phyloP scores from a whole-genome alignment of 2,888 invertebrate species.

The Stomorhina lunata region DNA sequence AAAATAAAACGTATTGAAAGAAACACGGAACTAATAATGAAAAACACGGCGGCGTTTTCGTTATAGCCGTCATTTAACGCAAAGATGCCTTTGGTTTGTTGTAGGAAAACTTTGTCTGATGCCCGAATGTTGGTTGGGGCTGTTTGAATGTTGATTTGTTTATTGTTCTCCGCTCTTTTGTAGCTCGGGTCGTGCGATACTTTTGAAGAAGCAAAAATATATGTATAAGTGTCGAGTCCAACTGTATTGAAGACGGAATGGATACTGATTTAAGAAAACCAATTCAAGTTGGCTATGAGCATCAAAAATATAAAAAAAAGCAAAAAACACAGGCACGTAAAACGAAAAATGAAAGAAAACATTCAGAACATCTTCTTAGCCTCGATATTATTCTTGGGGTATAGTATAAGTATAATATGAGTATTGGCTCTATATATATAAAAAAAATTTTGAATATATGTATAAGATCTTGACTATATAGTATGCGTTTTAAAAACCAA shows the following conservation, averaged over 20 bases:
- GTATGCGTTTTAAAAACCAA: slow-evolving; percentile 47
- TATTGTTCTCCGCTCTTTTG: too few relatives aligned
- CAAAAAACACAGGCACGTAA: slow-evolving; percentile 9
- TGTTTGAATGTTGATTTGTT: too few relatives aligned
- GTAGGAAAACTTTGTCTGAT: background rate
- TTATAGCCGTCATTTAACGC: slow-evolving; percentile 35
- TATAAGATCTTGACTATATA: slow-evolving; percentile 15
- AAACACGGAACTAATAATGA: slow-evolving; percentile 69
- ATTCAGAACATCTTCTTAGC: slow-evolving; percentile 63
- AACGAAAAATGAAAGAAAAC: slow-evolving; percentile 26
- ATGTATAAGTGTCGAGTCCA: slow-evolving; percentile 68
- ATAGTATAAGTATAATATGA: background rate
- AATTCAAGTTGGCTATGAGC: slow-evolving; percentile 75
- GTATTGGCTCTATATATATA: background rate
- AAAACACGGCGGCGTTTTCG: slow-evolving; percentile 48
- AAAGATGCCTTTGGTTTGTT: slow-evolving; percentile 1
- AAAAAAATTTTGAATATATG: slow-evolving; percentile 5
- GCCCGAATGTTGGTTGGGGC: background rate
- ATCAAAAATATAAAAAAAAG: slow-evolving; percentile 44
- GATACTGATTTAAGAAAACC: slow-evolving; percentile 76
- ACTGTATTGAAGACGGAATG: slow-evolving; percentile 70
- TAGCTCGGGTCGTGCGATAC: too few relatives aligned
- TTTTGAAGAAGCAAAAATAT: too few relatives aligned
- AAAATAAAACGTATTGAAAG: slow-evolving; percentile 57
- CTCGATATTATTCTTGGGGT: slow-evolving; percentile 55